phyloP scores from a whole-genome alignment of 2,113 vertebrate genomes.

The Hylia prasina region DNA sequence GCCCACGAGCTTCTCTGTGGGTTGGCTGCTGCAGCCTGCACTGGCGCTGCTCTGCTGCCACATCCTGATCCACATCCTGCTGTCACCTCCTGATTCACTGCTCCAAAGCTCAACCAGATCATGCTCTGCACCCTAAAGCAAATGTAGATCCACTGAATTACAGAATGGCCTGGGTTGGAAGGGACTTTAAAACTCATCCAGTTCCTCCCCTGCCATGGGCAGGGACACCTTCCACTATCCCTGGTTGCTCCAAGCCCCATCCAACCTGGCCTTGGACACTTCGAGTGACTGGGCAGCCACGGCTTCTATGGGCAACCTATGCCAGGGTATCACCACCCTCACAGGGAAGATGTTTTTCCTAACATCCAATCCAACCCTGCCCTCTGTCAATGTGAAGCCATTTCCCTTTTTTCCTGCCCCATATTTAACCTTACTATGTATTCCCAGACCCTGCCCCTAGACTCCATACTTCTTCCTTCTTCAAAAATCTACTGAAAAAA shows the following conservation, averaged over 20 bases:
- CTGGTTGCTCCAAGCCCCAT: fast-evolving
- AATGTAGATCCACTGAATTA: not conserved
- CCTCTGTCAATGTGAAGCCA: not conserved
- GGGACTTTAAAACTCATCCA: not conserved
- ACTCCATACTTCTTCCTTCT: not conserved
- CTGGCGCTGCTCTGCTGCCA: not conserved
- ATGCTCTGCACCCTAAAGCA: not conserved
- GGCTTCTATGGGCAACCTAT: not conserved
- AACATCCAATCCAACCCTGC: not conserved
- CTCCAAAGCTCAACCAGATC: not conserved
- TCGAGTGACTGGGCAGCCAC: not conserved
- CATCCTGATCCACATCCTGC: not conserved
- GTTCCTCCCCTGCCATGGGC: fast-evolving
- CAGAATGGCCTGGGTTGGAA: not conserved
- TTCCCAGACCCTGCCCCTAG: not conserved
- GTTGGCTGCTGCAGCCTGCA: not conserved
- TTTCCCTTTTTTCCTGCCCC: not conserved
- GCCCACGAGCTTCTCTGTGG: not conserved
- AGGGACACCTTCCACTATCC: not conserved
- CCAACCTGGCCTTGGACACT: not conserved
- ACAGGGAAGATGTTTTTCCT: not conserved
- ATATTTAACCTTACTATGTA: fast-evolving
- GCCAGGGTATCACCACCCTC: fast-evolving
- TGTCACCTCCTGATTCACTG: not conserved
- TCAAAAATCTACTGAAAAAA: not conserved